Evolutionary conservation across 2,113 vertebrate species (phyloP).

Genomic region (Muscicapa adusta): DNA sequence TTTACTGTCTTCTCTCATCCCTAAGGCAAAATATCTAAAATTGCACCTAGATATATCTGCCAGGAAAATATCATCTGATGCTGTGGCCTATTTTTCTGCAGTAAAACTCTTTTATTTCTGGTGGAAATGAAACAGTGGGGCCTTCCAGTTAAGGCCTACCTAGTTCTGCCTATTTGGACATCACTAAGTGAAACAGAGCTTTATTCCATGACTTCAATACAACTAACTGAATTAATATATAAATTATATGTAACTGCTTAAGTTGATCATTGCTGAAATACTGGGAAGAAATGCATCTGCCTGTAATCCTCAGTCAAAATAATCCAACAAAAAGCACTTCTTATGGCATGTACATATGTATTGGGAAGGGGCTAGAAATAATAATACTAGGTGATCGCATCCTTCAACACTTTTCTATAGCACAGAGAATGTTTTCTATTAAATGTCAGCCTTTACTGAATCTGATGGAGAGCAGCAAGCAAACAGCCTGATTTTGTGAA

Average conservation of each 20-base stretch:
- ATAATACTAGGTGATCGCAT: neutral
- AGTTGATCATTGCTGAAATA: neutral
- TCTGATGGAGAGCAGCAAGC: neutral
- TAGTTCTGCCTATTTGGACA: neutral
- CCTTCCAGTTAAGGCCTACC: neutral
- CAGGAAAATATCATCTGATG: neutral
- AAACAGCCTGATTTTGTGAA: neutral
- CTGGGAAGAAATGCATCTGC: neutral
- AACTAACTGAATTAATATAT: neutral
- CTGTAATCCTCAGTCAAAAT: neutral
- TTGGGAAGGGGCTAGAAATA: neutral
- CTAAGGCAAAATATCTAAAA: neutral
- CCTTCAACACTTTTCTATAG: neutral
- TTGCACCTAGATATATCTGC: neutral
- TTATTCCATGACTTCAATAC: neutral
- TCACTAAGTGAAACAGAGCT: neutral
- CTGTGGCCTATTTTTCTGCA: neutral
- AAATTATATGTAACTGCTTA: neutral
- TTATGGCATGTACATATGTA: neutral
- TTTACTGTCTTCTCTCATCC: neutral
- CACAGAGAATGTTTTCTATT: neutral
- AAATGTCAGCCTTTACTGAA: neutral
- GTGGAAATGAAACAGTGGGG: neutral
- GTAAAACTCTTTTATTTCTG: neutral
- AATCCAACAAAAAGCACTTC: neutral